Evolutionary conservation across 2,113 vertebrate genomes (phyloP).

Genomic region (Tetraodon nigroviridis): DNA sequence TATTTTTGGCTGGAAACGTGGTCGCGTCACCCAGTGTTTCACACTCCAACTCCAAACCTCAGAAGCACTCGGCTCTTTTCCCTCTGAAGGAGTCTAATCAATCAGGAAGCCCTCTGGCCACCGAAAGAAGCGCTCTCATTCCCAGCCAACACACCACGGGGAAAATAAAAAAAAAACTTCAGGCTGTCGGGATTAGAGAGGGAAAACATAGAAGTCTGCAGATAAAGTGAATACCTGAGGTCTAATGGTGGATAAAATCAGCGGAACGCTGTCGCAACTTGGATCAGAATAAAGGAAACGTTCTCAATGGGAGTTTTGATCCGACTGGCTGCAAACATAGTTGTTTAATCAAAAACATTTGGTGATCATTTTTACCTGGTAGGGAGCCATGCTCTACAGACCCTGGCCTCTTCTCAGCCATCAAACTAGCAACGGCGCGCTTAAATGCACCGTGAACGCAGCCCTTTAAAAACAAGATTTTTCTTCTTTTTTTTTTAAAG

Average conservation of each 20-base stretch:
- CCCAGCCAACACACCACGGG: slow-evolving; percentile 37
- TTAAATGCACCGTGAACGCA: too few species aligned
- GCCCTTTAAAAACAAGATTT: too few species aligned
- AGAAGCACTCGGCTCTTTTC: slow-evolving; percentile 47
- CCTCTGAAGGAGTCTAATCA: slow-evolving; percentile 61
- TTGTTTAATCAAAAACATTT: too few species aligned
- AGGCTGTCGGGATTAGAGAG: slow-evolving; percentile 39
- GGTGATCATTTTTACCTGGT: too few species aligned
- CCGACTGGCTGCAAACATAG: too few species aligned
- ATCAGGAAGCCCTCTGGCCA: slow-evolving; percentile 53
- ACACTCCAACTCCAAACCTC: slow-evolving; percentile 34
- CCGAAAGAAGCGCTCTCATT: slow-evolving; percentile 52
- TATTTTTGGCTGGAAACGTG: slow-evolving; percentile 27
- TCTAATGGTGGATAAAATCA: slow-evolving; percentile 52
- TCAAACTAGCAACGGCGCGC: too few species aligned
- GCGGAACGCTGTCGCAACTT: slow-evolving; percentile 30
- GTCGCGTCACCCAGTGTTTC: slow-evolving; percentile 47
- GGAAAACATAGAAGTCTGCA: slow-evolving; percentile 39
- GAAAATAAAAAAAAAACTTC: slow-evolving; percentile 24
- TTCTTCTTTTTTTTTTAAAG: too few species aligned
- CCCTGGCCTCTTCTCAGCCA: too few species aligned
- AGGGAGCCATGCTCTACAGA: too few species aligned
- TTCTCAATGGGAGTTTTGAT: too few species aligned
- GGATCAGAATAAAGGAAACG: not conserved
- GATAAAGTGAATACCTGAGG: slow-evolving; percentile 44